Conservation (phyloP, 1,140 invertebrate genomes). For the Ostrea edulis region DNA sequence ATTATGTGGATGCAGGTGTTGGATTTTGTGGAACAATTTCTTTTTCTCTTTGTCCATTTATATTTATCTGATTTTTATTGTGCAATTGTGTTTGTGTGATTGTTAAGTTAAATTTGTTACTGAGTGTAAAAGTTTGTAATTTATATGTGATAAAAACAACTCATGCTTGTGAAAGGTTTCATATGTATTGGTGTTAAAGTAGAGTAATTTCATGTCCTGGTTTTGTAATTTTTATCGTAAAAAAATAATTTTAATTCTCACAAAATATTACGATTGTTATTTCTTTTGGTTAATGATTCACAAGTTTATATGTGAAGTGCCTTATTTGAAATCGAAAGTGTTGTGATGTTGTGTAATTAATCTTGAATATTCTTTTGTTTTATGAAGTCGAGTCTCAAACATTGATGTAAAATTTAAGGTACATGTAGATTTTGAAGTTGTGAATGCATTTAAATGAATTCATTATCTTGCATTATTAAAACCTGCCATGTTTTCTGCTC, state of each 20-base stretch:
- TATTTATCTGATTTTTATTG: background rate
- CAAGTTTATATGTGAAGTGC: background rate
- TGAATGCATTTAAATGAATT: background rate
- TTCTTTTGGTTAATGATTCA: background rate
- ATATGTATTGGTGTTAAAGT: background rate
- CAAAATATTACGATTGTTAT: background rate
- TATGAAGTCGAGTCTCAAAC: background rate
- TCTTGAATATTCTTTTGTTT: background rate
- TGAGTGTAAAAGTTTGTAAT: background rate
- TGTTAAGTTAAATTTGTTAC: background rate
- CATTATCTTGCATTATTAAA: constrained; percentile 5
- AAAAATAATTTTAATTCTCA: background rate
- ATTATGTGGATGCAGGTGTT: background rate
- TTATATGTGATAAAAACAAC: background rate
- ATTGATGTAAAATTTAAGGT: background rate
- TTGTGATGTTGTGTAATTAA: background rate
- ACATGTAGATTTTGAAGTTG: background rate
- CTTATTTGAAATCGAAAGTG: constrained; percentile 2
- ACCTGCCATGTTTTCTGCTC: background rate
- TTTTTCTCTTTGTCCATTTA: background rate
- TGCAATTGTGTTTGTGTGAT: background rate
- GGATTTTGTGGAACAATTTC: constrained; percentile 2
- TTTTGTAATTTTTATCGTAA: background rate
- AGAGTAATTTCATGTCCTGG: background rate
- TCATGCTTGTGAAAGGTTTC: background rate